Conservation (phyloP, 2,113 vertebrate genomes). For the Garra rufa region DNA sequence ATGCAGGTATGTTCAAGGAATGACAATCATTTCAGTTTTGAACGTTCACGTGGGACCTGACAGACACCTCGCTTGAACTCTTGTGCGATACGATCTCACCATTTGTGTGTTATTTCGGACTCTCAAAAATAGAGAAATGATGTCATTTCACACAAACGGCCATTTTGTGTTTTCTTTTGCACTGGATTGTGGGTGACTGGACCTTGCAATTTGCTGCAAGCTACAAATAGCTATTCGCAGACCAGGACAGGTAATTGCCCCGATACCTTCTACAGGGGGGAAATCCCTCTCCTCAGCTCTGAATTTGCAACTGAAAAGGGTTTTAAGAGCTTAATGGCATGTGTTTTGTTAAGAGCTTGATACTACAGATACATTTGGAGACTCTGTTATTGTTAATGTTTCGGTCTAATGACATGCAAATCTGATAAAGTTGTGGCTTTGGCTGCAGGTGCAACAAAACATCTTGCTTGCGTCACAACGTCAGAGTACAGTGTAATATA, state of each 20-base stretch:
- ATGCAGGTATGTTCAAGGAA: background rate
- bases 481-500: background rate
- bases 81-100: background rate
- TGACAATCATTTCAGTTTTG: background rate
- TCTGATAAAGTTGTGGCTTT: conserved; percentile 6
- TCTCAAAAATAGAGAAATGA: background rate
- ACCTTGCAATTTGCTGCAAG: background rate
- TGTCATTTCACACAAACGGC: conserved; percentile 16
- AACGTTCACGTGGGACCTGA: background rate
- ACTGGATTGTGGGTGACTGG: background rate
- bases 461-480: background rate
- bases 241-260: background rate
- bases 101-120: conserved; percentile 7
- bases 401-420: conserved; percentile 37
- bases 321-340: conserved; percentile 52
- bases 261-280: conserved; percentile 42
- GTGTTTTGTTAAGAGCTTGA: conserved; percentile 43
- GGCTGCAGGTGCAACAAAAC: conserved; percentile 25
- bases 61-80: background rate
- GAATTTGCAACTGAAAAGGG: conserved; percentile 63
- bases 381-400: conserved; percentile 42
- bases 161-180: background rate
- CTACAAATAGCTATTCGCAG: background rate
- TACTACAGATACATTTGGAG: conserved; percentile 53
- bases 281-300: conserved; percentile 4